Evolutionary conservation across 2,797 vertebrate genomes (phyloP), one percentile per base, ranked within the genome.

Genomic region (Tauraco hartlaubi): DNA sequence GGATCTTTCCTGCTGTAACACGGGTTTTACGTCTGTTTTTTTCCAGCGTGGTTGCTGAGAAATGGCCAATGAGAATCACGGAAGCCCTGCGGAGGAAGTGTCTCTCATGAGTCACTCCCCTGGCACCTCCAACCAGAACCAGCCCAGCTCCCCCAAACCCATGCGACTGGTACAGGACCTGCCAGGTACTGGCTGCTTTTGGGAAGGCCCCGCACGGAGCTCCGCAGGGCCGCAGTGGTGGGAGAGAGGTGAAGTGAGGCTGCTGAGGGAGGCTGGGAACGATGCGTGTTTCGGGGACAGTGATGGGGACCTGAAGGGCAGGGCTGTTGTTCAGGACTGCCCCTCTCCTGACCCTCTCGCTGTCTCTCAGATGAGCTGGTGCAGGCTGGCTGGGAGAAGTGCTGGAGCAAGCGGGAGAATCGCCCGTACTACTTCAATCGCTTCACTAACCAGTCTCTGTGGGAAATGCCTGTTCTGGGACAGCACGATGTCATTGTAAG

Each of bases 391-490:
- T 99, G 99, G 99, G 98, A 99, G 66, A 99, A 99, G 98, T 99
- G 99, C 96, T 99, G 99, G 99, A 99, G 99, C 96, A 99, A 99
- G 96, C 98, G 99, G 90, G 99, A 99, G 97, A 99, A 99, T 93
- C 98, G 99, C 28, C 99, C 99, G 0, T 99, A 99, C 96, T 99
- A 99, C 88, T 99, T 99, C 97, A 99, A 99, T 96, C 98, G 99
- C 66, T 99, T 99, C 97, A 99, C 99, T 71, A 99, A 99, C 97
- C 99, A 99, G 98, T 99, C 99, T 9, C 98, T 99, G 94, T 99
- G 99, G 99, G 99, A 99, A 98, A 99, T 99, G 98, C 99, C 99
- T 0, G 99, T 99, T 29, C 96, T 99, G 89, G 99, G 99, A 26
- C 99, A 99, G 96, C 99, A 99, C 15, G 99, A 99, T 71, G 98